Percentiles rank a stretch among this genome's conserved stretches.
Evolutionary conservation across 2,113 vertebrate genomes (phyloP).

Genomic region (Laticauda laticaudata): DNA sequence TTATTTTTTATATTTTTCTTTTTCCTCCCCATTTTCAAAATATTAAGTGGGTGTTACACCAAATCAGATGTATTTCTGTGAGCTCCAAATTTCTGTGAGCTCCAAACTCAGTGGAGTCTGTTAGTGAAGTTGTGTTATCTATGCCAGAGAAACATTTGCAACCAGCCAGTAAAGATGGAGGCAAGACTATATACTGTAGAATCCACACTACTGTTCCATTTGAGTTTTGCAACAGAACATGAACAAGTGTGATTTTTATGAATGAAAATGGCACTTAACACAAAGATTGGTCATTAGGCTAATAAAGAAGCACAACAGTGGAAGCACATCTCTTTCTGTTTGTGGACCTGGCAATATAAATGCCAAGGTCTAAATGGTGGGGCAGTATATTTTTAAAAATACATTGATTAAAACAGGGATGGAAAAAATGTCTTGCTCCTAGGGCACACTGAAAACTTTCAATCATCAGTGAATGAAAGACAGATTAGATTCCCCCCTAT

Average conservation of each 20-base stretch:
- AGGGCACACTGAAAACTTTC: neutral
- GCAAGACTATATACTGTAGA: conserved; percentile 13
- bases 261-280: conserved; percentile 13
- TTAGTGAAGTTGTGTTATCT: conserved; percentile 55
- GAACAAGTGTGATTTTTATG: conserved; percentile 5
- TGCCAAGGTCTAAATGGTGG: conserved; percentile 42
- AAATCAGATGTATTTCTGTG: conserved; percentile 61
- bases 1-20: conserved; percentile 27
- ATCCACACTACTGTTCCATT: conserved; percentile 33
- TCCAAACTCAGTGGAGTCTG: conserved; percentile 45
- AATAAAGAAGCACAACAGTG: conserved; percentile 43
- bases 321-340: conserved; percentile 48
- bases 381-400: conserved; percentile 48
- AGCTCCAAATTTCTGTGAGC: too few relatives aligned
- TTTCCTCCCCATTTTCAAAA: conserved; percentile 42
- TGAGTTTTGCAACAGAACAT: conserved; percentile 37
- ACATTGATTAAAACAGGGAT: conserved; percentile 46
- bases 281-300: conserved; percentile 35
- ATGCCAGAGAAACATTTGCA: conserved; percentile 53
- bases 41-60: conserved; percentile 38
- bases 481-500: neutral
- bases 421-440: neutral
- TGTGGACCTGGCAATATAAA: conserved; percentile 54
- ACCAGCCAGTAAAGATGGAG: conserved; percentile 42
- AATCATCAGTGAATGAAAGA: neutral